A percentile compares a stretch with the other conserved stretches of the same genome.
Conservation (phyloP, 2,888 invertebrate species). For the Lingula anatina region DNA sequence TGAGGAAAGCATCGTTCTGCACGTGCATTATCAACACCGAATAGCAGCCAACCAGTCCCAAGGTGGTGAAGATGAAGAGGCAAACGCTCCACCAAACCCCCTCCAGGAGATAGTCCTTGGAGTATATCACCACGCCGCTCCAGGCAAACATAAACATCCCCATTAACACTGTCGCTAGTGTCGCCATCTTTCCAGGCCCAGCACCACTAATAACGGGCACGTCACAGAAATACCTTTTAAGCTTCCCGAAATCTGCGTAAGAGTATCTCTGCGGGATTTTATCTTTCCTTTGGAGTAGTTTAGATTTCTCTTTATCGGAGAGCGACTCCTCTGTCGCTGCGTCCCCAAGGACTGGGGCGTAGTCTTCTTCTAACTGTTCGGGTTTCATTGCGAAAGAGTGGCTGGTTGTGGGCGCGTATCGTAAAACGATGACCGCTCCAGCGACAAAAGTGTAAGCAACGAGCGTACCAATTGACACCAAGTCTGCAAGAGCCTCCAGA, state of each 20-base stretch:
- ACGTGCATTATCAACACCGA: slow-evolving; percentile 48
- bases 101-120: too few species aligned
- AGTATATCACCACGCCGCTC: too few species aligned
- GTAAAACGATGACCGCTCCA: slow-evolving; percentile 78
- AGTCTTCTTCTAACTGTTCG: slow-evolving; percentile 17
- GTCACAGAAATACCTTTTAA: slow-evolving; percentile 68
- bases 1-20: slow-evolving; percentile 48
- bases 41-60: slow-evolving; percentile 35
- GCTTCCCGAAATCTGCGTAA: slow-evolving; percentile 64
- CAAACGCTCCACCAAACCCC: slow-evolving; percentile 69
- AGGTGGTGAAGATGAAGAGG: slow-evolving; percentile 37
- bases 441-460: slow-evolving; percentile 91
- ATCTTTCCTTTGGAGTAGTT: slow-evolving; percentile 26
- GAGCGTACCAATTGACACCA: slow-evolving; percentile 92
- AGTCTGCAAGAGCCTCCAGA: slow-evolving; percentile 83
- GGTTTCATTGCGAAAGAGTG: slow-evolving; percentile 46
- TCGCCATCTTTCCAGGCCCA: slow-evolving; percentile 71
- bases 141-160: slow-evolving; percentile 58
- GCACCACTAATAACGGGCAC: slow-evolving; percentile 70
- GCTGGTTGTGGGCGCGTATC: slow-evolving; percentile 60
- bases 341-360: slow-evolving; percentile 6
- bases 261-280: slow-evolving; percentile 48
- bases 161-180: slow-evolving; percentile 57
- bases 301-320: too few species aligned
- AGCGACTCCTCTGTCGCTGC: too few species aligned